phyloP scores from a whole-genome alignment of 2,113 vertebrate genomes.

The Eublepharis macularius region DNA sequence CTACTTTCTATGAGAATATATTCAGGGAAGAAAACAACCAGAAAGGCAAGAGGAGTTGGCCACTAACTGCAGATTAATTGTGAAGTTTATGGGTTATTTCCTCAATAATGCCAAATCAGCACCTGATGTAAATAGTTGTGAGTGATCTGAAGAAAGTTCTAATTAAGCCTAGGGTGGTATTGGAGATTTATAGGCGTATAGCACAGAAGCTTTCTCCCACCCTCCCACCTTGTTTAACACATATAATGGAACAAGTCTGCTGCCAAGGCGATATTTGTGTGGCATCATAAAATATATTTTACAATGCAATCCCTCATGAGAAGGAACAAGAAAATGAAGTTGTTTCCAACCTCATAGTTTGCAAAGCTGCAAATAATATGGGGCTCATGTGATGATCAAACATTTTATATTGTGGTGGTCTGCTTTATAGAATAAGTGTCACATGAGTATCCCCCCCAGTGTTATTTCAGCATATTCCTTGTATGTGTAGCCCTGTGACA shows the following conservation, averaged over 20 bases:
- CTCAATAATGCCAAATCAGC: constrained; percentile 63
- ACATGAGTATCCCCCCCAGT: not conserved
- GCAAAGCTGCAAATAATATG: constrained; percentile 46
- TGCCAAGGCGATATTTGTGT: constrained; percentile 55
- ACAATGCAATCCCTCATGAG: constrained; percentile 24
- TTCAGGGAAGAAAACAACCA: constrained; percentile 60
- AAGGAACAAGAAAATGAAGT: constrained; percentile 42
- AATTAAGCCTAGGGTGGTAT: constrained; percentile 65
- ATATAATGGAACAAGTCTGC: constrained; percentile 38
- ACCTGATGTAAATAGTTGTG: constrained; percentile 60
- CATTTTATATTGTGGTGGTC: constrained; percentile 12
- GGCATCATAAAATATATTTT: constrained; percentile 59
- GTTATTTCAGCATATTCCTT: not conserved
- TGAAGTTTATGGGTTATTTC: constrained; percentile 71
- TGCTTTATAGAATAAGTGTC: constrained; percentile 24
- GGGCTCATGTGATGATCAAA: constrained; percentile 29
- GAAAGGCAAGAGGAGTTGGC: constrained; percentile 49
- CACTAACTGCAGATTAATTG: constrained; percentile 67
- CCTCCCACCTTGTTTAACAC: constrained; percentile 43
- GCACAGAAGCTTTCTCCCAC: not conserved
- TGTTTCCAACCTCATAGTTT: constrained; percentile 43
- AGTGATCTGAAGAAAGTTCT: constrained; percentile 56
- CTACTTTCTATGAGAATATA: constrained; percentile 63
- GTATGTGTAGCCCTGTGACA: not conserved
- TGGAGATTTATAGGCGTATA: constrained; percentile 48